Percentiles rank a stretch among this genome's conserved stretches.
These are phyloP conservation scores for Ostrea edulis DNA, from an alignment of 1,140 invertebrate species.

Conservation along the genomic window DNA sequence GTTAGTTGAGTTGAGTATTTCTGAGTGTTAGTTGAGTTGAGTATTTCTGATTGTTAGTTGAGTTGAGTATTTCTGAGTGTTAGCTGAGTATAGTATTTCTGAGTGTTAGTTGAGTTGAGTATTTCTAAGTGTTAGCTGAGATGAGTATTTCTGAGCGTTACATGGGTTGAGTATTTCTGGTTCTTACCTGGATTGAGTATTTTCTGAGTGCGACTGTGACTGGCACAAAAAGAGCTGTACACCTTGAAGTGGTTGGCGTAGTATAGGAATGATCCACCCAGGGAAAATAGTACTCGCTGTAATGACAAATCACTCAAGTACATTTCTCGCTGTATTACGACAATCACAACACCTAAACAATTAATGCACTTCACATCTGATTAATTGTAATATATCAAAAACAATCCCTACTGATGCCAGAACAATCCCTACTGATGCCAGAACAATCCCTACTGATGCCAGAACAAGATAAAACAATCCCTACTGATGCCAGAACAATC, in stretches of 20 bases:
- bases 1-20: neutral
- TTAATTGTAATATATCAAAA: no score
- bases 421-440: no score
- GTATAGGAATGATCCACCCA: constrained; percentile 97
- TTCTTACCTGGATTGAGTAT: constrained; percentile 97
- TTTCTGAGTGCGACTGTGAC: constrained; percentile 99
- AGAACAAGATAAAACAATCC: no score
- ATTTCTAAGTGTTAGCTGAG: neutral
- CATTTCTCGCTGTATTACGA: no score
- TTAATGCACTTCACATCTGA: no score
- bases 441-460: no score
- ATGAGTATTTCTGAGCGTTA: neutral
- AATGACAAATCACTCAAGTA: constrained; percentile 77
- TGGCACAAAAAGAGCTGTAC: constrained; percentile 99
- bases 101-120: no score
- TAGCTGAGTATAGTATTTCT: no score
- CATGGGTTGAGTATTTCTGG: neutral
- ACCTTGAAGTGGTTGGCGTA: constrained; percentile 99
- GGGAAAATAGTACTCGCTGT: constrained; percentile 96
- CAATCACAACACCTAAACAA: no score
- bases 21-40: neutral
- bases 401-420: no score
- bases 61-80: constrained; percentile 88
- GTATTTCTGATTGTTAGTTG: constrained; percentile 87
- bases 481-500: no score